Conservation (phyloP, 2,797 vertebrate genomes). For the Mergus octosetaceus region DNA sequence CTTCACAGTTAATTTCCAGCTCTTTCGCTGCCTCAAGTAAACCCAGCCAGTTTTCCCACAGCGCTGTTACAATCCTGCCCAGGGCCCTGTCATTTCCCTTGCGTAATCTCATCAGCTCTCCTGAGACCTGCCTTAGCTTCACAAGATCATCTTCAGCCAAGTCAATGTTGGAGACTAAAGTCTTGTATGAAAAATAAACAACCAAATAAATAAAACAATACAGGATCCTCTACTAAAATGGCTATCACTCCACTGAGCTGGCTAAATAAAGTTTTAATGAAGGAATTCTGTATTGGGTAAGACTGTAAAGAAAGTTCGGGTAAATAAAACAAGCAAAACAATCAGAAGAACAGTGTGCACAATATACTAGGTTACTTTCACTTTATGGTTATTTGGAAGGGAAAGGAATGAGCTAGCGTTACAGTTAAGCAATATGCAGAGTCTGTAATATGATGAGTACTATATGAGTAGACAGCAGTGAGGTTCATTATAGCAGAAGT, state of each 20-base stretch:
- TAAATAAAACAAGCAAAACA: background rate
- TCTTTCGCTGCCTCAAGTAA: slow-evolving; percentile 73
- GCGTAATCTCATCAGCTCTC: slow-evolving; percentile 43
- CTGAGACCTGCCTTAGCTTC: slow-evolving; percentile 61
- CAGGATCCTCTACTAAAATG: background rate
- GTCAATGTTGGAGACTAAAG: slow-evolving; percentile 60
- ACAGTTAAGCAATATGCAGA: background rate
- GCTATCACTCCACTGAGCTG: background rate
- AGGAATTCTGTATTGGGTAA: background rate
- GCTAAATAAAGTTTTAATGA: background rate
- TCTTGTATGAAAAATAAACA: slow-evolving; percentile 53
- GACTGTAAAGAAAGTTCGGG: background rate
- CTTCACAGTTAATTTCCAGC: slow-evolving; percentile 78
- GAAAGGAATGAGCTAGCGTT: background rate
- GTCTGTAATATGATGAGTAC: background rate
- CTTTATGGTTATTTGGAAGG: background rate
- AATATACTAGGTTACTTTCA: background rate
- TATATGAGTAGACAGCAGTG: background rate
- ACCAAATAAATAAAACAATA: background rate
- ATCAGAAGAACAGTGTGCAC: background rate
- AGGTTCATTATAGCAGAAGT: background rate
- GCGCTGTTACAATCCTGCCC: background rate
- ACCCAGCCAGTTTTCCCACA: slow-evolving; percentile 80
- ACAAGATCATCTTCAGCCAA: slow-evolving; percentile 67
- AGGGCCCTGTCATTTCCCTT: background rate